Conservation (phyloP, 1,140 invertebrate species). For the Coenobita brevimanus region DNA sequence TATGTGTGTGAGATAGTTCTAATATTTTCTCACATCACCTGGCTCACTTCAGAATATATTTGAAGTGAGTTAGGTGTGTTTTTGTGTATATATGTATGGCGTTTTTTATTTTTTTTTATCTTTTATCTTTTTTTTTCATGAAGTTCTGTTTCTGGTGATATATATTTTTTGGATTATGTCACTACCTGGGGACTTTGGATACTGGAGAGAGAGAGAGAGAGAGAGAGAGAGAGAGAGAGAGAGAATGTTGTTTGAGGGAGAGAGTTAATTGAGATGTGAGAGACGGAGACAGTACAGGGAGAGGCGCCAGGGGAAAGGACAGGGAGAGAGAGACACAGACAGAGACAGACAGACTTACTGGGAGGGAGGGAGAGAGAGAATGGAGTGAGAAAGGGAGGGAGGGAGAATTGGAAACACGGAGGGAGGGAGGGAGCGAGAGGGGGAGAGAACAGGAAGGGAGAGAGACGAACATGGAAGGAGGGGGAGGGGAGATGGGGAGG, state of each 20-base stretch:
- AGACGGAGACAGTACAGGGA: not conserved
- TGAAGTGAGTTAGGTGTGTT: too few species aligned
- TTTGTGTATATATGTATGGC: too few species aligned
- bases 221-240: not conserved
- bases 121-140: too few species aligned
- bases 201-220: too few species aligned
- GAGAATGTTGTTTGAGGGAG: too few species aligned
- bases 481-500: not conserved
- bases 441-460: not conserved
- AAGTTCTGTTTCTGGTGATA: not conserved
- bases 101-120: too few species aligned
- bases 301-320: not conserved
- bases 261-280: not conserved
- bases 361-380: slow-evolving; percentile 1
- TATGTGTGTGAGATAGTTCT: not conserved
- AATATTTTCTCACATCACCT: too few species aligned
- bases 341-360: too few species aligned
- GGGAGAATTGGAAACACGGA: not conserved
- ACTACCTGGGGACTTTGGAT: not conserved
- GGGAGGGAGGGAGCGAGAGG: not conserved
- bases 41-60: too few species aligned
- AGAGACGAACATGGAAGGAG: too few species aligned
- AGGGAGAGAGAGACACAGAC: not conserved
- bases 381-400: not conserved
- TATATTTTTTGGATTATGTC: not conserved